Evolutionary conservation across 2,113 vertebrate species (phyloP).

Genomic region (Bettongia penicillata): DNA sequence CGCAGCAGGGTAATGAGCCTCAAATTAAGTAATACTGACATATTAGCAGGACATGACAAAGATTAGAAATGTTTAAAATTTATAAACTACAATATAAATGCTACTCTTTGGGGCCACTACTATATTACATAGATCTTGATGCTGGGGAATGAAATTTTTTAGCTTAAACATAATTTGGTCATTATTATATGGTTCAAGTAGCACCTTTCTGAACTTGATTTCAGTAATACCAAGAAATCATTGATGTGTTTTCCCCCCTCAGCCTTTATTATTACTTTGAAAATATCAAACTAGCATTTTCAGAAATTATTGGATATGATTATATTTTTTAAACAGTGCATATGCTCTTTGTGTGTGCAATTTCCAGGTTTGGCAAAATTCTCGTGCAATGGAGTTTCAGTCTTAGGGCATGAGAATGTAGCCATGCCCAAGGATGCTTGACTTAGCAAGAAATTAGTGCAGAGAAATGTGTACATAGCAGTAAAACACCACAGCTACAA

Average conservation of each 20-base stretch:
- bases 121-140: conserved; percentile 21
- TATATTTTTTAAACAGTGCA: conserved; percentile 22
- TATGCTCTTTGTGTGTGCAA: conserved; percentile 38
- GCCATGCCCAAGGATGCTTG: not conserved
- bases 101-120: conserved; percentile 30
- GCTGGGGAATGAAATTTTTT: conserved; percentile 34
- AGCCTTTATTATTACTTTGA: conserved; percentile 31
- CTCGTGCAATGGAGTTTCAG: conserved; percentile 18
- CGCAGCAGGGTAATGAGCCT: conserved; percentile 6
- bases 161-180: conserved; percentile 19
- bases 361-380: conserved; percentile 44
- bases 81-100: not conserved
- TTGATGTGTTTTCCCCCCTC: conserved; percentile 5
- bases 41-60: conserved; percentile 47
- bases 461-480: conserved; percentile 52
- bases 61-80: conserved; percentile 22
- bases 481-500: conserved; percentile 60
- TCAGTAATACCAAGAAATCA: conserved; percentile 50
- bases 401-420: not conserved
- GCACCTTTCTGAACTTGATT: conserved; percentile 31
- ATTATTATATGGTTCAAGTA: not conserved
- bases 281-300: conserved; percentile 55
- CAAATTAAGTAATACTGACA: conserved; percentile 29
- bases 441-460: conserved; percentile 57
- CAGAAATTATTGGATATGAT: conserved; percentile 25